These are phyloP conservation scores for Corella eumyota DNA, from an alignment of 23 tunicate species.

Conservation along the genomic window DNA sequence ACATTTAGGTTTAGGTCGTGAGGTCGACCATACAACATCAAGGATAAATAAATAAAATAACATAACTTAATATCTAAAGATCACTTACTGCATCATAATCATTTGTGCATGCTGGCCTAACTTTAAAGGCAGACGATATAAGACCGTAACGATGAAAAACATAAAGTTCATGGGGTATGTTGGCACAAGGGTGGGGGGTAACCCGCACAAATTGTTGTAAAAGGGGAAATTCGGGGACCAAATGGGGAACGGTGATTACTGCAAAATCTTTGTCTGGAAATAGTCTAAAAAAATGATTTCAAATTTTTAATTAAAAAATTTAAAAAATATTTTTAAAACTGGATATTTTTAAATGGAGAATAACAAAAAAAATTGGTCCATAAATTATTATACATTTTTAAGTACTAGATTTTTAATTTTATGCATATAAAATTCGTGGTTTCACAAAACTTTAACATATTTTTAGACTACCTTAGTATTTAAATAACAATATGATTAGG, in stretches of 20 bases:
- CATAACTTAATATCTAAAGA: too few species aligned
- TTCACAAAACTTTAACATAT: too few species aligned
- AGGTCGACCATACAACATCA: too few species aligned
- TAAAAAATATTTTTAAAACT: background rate
- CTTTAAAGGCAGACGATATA: constrained; percentile 31
- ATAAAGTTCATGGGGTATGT: constrained; percentile 79
- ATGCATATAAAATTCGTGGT: too few species aligned
- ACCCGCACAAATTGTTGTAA: constrained; percentile 84
- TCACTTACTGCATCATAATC: constrained; percentile 67
- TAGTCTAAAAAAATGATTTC: constrained; percentile 30
- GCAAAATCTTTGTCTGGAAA: constrained; percentile 83
- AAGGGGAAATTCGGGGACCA: constrained; percentile 89
- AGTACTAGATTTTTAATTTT: too few species aligned
- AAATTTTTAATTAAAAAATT: background rate
- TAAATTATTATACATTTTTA: too few species aligned
- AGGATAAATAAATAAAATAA: too few species aligned
- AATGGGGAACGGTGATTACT: constrained; percentile 69
- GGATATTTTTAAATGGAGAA: background rate
- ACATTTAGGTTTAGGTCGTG: background rate
- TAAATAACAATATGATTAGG: too few species aligned
- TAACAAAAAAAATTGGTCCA: too few species aligned
- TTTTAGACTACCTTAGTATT: too few species aligned
- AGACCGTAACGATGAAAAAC: constrained; percentile 78
- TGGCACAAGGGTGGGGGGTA: constrained; percentile 36
- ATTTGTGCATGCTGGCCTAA: constrained; percentile 35